Conservation (phyloP, 1,140 invertebrate species). For the Drosophila murphyi region DNA sequence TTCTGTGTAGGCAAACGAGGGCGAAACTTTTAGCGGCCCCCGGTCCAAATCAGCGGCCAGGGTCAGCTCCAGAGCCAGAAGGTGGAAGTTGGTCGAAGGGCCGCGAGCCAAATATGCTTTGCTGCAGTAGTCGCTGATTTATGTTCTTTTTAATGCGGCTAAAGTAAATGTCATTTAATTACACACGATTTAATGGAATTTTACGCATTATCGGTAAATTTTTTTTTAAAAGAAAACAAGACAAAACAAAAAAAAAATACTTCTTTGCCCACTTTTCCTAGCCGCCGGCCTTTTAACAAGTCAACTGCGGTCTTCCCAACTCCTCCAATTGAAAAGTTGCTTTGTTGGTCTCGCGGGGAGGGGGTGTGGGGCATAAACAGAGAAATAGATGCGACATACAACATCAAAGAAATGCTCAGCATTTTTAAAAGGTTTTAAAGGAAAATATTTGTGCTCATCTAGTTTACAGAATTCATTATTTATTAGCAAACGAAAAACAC, state of each 20-base stretch:
- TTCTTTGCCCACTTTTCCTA: constrained; percentile 24
- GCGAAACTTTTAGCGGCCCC: constrained; percentile 53
- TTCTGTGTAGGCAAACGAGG: constrained; percentile 65
- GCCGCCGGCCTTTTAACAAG: constrained; percentile 57
- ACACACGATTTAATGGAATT: constrained; percentile 83
- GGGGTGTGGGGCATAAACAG: background rate
- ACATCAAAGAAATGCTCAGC: constrained; percentile 70
- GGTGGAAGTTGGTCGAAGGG: constrained; percentile 12
- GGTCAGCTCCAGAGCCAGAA: constrained; percentile 20
- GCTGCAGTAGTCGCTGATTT: constrained; percentile 70
- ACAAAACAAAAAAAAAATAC: constrained; percentile 29
- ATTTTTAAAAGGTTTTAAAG: constrained; percentile 50
- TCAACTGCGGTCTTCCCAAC: constrained; percentile 32
- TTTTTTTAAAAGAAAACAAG: constrained; percentile 37
- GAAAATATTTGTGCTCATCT: constrained; percentile 45
- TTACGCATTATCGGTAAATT: constrained; percentile 77
- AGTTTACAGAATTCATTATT: constrained; percentile 33
- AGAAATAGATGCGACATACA: constrained; percentile 52
- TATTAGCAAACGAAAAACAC: constrained; percentile 2
- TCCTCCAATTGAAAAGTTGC: constrained; percentile 4
- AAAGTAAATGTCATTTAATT: constrained; percentile 83
- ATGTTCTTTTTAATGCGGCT: constrained; percentile 80
- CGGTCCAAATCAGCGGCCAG: constrained; percentile 1
- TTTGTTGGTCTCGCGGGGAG: background rate
- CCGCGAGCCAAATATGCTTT: constrained; percentile 62